Evolutionary conservation across 2,888 invertebrate genomes (phyloP).

Genomic region (Tetropium fuscum): DNA sequence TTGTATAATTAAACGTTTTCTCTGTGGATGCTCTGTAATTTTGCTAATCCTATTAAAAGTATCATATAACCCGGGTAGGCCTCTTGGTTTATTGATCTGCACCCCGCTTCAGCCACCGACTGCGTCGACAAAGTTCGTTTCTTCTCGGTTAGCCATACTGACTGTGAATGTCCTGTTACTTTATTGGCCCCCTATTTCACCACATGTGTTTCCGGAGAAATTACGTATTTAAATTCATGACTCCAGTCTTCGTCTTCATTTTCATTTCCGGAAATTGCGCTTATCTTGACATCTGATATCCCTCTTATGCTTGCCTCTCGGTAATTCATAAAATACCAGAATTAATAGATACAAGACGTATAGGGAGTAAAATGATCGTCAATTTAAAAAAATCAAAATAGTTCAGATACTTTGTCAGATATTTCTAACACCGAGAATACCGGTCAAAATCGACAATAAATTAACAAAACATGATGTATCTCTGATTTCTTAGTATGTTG

Average conservation of each 20-base stretch:
- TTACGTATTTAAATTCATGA: slow-evolving; percentile 14
- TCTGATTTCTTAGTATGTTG: no score
- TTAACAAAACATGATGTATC: no score
- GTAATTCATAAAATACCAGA: no score
- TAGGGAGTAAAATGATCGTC: no score
- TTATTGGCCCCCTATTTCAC: slow-evolving; percentile 18
- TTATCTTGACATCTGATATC: background rate
- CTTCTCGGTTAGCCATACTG: slow-evolving; percentile 22
- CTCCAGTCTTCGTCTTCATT: slow-evolving; percentile 5
- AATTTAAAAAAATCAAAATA: no score
- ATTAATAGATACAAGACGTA: no score
- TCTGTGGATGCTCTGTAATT: slow-evolving; percentile 63
- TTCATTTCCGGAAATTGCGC: background rate
- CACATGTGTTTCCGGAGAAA: slow-evolving; percentile 24
- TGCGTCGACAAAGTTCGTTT: slow-evolving; percentile 21
- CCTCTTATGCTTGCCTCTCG: no score
- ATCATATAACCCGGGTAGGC: slow-evolving; percentile 65
- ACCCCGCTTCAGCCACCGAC: slow-evolving; percentile 44
- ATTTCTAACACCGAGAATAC: no score
- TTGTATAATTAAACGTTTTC: slow-evolving; percentile 61
- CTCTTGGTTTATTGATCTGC: slow-evolving; percentile 63
- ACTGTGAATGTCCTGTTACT: slow-evolving; percentile 26
- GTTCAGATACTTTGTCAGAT: no score
- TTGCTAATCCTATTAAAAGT: slow-evolving; percentile 66
- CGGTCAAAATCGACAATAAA: no score